A percentile compares a stretch with the other conserved stretches of the same genome.
Evolutionary conservation across 2,113 vertebrate genomes (phyloP).

Genomic region (Bujurquina vittata): DNA sequence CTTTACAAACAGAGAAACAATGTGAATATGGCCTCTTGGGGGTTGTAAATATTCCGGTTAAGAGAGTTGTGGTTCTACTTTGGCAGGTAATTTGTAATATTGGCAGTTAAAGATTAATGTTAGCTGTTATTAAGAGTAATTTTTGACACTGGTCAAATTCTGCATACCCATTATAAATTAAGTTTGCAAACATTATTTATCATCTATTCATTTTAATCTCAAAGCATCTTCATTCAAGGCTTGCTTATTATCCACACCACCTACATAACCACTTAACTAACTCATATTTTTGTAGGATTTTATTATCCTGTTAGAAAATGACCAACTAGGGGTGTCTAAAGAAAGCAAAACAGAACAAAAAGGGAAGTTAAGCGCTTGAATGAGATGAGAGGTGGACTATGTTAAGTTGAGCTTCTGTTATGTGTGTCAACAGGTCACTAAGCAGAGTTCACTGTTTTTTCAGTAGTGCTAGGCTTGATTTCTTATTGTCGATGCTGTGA

Average conservation of each 20-base stretch:
- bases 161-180: not conserved
- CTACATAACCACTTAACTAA: not conserved
- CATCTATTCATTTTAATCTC: not conserved
- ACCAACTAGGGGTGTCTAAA: not conserved
- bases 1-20: not conserved
- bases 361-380: not conserved
- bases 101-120: not conserved
- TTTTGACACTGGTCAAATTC: not conserved
- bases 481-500: not conserved
- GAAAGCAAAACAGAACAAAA: not conserved
- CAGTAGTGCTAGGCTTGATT: not conserved
- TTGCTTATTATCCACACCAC: not conserved
- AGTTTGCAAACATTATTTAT: not conserved
- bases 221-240: not conserved
- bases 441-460: not conserved
- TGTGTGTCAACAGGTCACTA: not conserved
- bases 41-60: not conserved
- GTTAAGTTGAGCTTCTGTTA: not conserved
- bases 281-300: not conserved
- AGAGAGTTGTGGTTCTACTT: not conserved
- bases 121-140: not conserved
- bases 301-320: not conserved
- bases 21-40: not conserved
- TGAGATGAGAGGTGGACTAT: not conserved
- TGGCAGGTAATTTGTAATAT: not conserved